Evolutionary conservation across 2,113 vertebrate genomes (phyloP), one percentile per base, ranked within the genome.

Genomic region (Manacus vitellinus): DNA sequence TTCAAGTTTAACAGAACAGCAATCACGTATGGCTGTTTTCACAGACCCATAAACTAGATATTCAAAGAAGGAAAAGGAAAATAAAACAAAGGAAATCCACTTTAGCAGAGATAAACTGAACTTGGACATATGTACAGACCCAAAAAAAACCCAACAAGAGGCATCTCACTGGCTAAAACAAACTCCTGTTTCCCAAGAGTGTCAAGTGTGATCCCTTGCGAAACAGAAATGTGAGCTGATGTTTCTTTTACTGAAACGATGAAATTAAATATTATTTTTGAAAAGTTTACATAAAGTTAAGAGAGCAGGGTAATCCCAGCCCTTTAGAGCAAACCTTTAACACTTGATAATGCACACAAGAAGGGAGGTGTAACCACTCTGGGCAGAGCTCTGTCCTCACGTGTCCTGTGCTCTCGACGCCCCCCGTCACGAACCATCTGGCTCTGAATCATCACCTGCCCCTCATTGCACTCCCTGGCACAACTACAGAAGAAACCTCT

Each of bases 51-150:
- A 63, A 84, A 80, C 21, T 11, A 33, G 25, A 27, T 55, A 67
- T 14, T 67, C 19, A 20, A 24, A 46, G 75, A 41, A 61, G 41
- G 10, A 59, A 80, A 73, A 54, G 3, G 18, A 66, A 63, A 66
- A 41, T 4, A 74, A 80, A 86, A 58, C 54, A 58, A 66, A 84
- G 44, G 52, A 95, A 95, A 84, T 89, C 52, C 89, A 75, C 65
- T 95, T 95, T 7, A 71, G 77, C 35, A 55, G 86, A 75, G 89
- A 92, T 55, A 81, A 88, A 75, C 33, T 72, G 63, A 84, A 55
- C 43, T 56, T 67, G 78, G 61, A 59, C 61, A 92, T 28, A 5
- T 5, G 22, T 20, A 41, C n/a, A 25, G 21, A 65, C 22, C 44
- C 67, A 7, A 20, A 44, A 84, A 73, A 72, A 27, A 9, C 47